Evolutionary conservation across 1,140 invertebrate species (phyloP), one percentile per base, ranked within the genome.

Genomic region (Heliconius eleuchia): DNA sequence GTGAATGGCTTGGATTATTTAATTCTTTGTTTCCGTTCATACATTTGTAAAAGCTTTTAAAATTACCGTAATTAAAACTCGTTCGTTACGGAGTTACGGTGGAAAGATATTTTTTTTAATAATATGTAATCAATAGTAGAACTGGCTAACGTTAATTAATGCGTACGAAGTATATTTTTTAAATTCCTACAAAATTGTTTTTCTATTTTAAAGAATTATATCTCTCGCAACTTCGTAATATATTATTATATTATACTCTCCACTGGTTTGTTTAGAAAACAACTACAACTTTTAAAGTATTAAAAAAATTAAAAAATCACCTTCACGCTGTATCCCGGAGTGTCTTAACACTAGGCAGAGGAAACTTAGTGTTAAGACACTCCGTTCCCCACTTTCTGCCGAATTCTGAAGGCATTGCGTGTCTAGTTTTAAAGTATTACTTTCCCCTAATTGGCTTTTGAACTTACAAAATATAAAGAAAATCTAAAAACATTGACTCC

Each of bases 1-100:
- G 60, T 66, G 27, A 66, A 66, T 66, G 60, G 60, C 27, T 66
- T 30, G 60, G 60, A 66, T 66, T 66, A 66, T 66, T 66, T 66
- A 66, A 66, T 66, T 66, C 60, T 66, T 66, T 66, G 23, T 66
- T 30, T 66, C 60, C 60, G 57, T 4, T 30, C 60, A 66, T 66
- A 66, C 13, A 66, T 66, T 57, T 23, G 8, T 27, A 66, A 66
- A 66, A 30, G 60, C 60, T 66, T 66, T 30, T 66, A 66, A 66
- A 66, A 66, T 66, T 66, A 66, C 60, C 27, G 27, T 66, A 66
- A 66, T 66, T 66, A 66, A 30, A 66, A 66, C 27, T 66, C 23
- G 60, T 66, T 66, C 60, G 23, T 30, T 66, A 66, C 3, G 7
- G 55, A 60, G 55, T 60, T 60, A 60, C 23, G 23, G 60, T 66